These are phyloP conservation scores for Pipistrellus kuhlii DNA, from an alignment of 2,797 vertebrate species.

Conservation along the genomic window DNA sequence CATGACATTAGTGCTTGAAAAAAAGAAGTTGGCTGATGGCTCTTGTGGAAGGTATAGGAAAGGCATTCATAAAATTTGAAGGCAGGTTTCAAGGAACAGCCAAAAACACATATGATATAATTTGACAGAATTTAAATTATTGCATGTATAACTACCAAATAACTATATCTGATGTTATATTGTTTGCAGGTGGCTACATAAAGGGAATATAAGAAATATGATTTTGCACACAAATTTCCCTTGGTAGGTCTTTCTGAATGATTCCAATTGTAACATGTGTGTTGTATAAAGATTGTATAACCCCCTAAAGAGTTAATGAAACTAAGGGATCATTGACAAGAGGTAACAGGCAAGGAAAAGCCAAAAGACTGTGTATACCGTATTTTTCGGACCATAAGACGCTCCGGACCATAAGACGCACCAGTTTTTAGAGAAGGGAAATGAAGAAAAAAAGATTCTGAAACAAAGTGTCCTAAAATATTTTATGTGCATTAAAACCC, in stretches of 20 bases:
- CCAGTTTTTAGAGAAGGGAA: too few species aligned
- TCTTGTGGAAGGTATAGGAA: neutral
- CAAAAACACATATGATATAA: neutral
- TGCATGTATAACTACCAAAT: neutral
- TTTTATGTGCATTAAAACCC: too few species aligned
- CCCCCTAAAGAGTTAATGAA: neutral
- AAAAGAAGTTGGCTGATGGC: neutral
- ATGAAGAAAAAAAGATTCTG: too few species aligned
- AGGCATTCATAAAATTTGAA: neutral
- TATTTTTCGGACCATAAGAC: too few species aligned
- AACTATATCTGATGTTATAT: neutral
- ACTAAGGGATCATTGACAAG: neutral
- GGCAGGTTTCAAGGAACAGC: neutral
- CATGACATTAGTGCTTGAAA: neutral
- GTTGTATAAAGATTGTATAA: neutral
- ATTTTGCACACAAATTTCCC: neutral
- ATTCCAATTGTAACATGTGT: neutral
- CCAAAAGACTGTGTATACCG: neutral
- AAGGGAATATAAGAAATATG: neutral
- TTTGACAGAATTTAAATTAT: neutral
- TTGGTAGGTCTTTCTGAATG: neutral
- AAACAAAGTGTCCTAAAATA: too few species aligned
- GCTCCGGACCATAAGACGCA: too few species aligned
- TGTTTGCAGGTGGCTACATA: neutral
- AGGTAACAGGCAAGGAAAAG: neutral